phyloP scores from a whole-genome alignment of 2,113 vertebrate species.

The Dascyllus trimaculatus region DNA sequence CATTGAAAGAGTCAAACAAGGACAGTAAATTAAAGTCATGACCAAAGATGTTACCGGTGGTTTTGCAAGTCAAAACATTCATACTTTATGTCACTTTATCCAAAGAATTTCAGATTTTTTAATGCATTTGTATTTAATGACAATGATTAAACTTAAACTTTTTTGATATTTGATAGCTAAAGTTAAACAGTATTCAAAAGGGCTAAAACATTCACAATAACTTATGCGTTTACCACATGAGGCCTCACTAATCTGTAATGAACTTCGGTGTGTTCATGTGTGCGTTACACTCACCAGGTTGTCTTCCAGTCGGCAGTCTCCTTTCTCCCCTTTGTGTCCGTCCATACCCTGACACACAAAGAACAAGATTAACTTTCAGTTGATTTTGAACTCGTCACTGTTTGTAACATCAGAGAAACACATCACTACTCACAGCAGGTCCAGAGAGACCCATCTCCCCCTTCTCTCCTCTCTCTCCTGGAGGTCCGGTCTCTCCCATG shows the following conservation, averaged over 20 bases:
- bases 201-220: neutral
- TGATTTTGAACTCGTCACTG: neutral
- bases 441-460: constrained; percentile 93
- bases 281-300: constrained; percentile 87
- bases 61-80: too few relatives aligned
- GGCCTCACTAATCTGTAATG: neutral
- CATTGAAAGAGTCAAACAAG: constrained; percentile 26
- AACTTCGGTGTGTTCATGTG: neutral
- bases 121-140: too few relatives aligned
- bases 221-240: neutral
- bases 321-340: constrained; percentile 92
- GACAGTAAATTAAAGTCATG: neutral
- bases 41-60: neutral
- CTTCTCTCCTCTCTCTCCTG: constrained; percentile 87
- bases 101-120: too few relatives aligned
- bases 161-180: too few relatives aligned
- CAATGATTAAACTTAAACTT: too few relatives aligned
- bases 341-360: constrained; percentile 86
- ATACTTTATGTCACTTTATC: too few relatives aligned
- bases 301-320: constrained; percentile 90
- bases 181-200: too few relatives aligned
- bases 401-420: neutral
- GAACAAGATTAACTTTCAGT: constrained; percentile 14
- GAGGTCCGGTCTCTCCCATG: constrained; percentile 87
- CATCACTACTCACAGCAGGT: constrained; percentile 85